phyloP scores from a whole-genome alignment of 2,797 vertebrate genomes.

The Artibeus lituratus region DNA sequence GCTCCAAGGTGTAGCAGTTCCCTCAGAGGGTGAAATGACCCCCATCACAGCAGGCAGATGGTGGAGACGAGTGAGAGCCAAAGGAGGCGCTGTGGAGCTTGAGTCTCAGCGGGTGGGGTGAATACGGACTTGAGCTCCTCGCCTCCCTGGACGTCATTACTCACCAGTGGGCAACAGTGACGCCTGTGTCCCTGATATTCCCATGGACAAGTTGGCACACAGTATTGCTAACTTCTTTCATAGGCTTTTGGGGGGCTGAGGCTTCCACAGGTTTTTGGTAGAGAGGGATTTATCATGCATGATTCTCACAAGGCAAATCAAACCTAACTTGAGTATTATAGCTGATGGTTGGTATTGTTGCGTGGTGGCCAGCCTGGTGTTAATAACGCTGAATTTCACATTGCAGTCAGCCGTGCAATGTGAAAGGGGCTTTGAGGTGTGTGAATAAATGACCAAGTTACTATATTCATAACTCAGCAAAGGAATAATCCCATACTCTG shows the following conservation, averaged over 20 bases:
- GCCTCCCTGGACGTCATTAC: neutral
- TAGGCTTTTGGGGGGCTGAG: neutral
- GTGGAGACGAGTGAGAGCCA: neutral
- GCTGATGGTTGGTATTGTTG: neutral
- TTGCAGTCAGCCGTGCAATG: neutral
- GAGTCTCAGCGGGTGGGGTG: neutral
- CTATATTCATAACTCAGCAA: neutral
- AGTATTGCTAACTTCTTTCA: neutral
- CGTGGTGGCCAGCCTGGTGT: neutral
- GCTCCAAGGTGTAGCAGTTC: conserved; percentile 36
- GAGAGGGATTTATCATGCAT: neutral
- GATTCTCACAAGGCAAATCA: neutral
- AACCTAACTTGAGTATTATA: neutral
- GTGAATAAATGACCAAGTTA: neutral
- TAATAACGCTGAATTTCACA: neutral
- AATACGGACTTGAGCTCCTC: neutral
- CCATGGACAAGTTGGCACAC: neutral
- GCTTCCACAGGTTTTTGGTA: neutral
- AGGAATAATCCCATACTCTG: neutral
- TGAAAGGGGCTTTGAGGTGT: neutral
- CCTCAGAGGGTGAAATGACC: conserved; percentile 5
- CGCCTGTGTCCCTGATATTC: neutral
- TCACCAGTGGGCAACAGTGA: neutral
- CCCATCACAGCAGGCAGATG: conserved; percentile 31
- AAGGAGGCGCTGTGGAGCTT: neutral